phyloP scores from a whole-genome alignment of 2,113 vertebrate species.

The Lampris incognitus region DNA sequence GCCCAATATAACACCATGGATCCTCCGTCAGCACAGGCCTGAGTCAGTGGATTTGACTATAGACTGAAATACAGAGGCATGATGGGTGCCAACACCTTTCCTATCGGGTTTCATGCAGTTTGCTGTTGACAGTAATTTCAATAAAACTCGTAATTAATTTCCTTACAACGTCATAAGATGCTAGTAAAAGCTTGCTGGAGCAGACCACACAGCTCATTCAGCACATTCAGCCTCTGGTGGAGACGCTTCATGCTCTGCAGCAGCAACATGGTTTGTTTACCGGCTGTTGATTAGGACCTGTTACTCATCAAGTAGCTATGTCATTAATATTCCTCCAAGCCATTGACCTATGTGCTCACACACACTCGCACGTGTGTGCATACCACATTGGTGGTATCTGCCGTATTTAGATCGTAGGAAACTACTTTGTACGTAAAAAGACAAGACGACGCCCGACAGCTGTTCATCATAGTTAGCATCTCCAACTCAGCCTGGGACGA shows the following conservation, averaged over 20 bases:
- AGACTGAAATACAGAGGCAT: background rate
- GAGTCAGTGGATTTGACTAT: background rate
- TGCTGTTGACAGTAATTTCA: slow-evolving; percentile 25
- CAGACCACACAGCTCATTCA: slow-evolving; percentile 35
- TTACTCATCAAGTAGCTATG: slow-evolving; percentile 24
- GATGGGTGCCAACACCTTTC: background rate
- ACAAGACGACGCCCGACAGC: no score
- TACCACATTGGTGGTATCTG: no score
- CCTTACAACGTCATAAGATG: slow-evolving; percentile 3
- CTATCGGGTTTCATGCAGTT: slow-evolving; percentile 14
- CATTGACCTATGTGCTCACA: background rate
- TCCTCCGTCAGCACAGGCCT: slow-evolving; percentile 12
- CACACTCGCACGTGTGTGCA: no score
- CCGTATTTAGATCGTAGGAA: no score
- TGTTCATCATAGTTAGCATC: no score
- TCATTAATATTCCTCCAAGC: slow-evolving; percentile 6
- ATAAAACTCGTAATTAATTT: slow-evolving; percentile 31
- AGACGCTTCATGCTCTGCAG: slow-evolving; percentile 32
- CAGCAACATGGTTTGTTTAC: slow-evolving; percentile 1
- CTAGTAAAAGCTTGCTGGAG: slow-evolving; percentile 50
- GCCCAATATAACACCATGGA: background rate
- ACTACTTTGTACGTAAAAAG: no score
- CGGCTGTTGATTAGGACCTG: slow-evolving; percentile 15
- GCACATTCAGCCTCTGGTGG: slow-evolving; percentile 18
- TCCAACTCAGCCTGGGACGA: no score